Evolutionary conservation across 2,113 vertebrate species (phyloP).

Genomic region (Hemibates koningsi): DNA sequence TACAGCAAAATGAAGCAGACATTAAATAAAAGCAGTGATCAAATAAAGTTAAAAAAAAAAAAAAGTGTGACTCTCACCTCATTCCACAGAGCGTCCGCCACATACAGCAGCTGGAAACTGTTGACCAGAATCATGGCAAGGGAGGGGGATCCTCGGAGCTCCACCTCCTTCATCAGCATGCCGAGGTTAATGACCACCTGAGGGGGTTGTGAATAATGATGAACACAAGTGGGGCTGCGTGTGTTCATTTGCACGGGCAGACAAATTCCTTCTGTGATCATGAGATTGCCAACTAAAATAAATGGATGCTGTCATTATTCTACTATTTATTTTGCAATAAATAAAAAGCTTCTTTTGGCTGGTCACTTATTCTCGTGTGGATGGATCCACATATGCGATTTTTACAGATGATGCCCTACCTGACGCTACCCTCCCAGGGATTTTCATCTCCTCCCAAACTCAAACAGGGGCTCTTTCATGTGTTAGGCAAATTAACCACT

Average conservation of each 20-base stretch:
- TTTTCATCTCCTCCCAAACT: neutral
- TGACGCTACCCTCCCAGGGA: neutral
- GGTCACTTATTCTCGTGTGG: neutral
- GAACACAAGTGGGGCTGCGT: neutral
- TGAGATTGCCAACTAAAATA: neutral
- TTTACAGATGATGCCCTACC: neutral
- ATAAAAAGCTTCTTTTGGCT: neutral
- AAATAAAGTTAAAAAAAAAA: neutral
- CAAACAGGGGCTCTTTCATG: neutral
- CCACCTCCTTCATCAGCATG: constrained; percentile 81
- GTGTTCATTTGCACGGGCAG: neutral
- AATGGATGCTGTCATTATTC: neutral
- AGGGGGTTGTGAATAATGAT: neutral
- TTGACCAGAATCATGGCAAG: constrained; percentile 85
- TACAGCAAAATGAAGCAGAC: neutral
- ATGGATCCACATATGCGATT: neutral
- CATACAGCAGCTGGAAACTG: constrained; percentile 83
- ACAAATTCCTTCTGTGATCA: neutral
- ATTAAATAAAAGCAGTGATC: neutral
- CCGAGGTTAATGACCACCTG: constrained; percentile 83
- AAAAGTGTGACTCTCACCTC: constrained; percentile 66
- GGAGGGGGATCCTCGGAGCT: constrained; percentile 78
- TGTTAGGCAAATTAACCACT: neutral
- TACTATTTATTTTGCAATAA: neutral
- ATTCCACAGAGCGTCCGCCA: constrained; percentile 82